These are phyloP conservation scores for Leptothorax acervorum DNA, from an alignment of 2,888 invertebrate genomes.

Conservation along the genomic window DNA sequence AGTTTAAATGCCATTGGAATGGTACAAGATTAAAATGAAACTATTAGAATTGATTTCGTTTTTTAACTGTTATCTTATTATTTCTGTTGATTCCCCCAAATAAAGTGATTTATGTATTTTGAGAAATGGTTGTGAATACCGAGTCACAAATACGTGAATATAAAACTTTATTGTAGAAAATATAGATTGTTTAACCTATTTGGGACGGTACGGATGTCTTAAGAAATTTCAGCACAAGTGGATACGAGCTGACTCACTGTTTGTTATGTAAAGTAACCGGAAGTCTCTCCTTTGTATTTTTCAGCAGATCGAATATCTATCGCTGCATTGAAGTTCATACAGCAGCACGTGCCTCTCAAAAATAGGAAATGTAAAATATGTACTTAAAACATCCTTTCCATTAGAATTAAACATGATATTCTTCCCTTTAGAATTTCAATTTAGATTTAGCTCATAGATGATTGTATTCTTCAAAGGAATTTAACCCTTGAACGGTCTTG, in stretches of 20 bases:
- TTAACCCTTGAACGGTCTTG: not conserved
- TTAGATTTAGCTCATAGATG: not conserved
- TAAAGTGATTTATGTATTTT: not conserved
- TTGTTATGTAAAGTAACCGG: constrained; percentile 37
- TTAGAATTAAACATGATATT: constrained; percentile 32
- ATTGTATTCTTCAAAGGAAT: constrained; percentile 5
- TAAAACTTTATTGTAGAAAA: not conserved
- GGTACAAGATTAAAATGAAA: not conserved
- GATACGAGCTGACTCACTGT: not conserved
- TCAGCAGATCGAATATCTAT: constrained; percentile 10
- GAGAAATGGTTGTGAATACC: not conserved
- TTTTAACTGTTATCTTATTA: not conserved
- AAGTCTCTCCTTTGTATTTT: constrained; percentile 30
- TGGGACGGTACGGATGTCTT: not conserved
- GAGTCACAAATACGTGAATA: not conserved
- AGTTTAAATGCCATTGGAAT: not conserved
- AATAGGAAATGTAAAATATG: constrained; percentile 15
- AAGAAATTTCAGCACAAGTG: constrained; percentile 26
- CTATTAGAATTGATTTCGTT: not conserved
- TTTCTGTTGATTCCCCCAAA: not conserved
- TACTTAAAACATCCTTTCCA: constrained; percentile 3
- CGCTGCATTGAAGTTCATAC: constrained; percentile 11
- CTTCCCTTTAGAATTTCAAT: constrained; percentile 1
- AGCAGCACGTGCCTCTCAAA: not conserved
- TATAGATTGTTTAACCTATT: not conserved